Evolutionary conservation across 2,797 vertebrate species (phyloP), one percentile per base, ranked within the genome.

Genomic region (Rhadinocentrus ornatus): DNA sequence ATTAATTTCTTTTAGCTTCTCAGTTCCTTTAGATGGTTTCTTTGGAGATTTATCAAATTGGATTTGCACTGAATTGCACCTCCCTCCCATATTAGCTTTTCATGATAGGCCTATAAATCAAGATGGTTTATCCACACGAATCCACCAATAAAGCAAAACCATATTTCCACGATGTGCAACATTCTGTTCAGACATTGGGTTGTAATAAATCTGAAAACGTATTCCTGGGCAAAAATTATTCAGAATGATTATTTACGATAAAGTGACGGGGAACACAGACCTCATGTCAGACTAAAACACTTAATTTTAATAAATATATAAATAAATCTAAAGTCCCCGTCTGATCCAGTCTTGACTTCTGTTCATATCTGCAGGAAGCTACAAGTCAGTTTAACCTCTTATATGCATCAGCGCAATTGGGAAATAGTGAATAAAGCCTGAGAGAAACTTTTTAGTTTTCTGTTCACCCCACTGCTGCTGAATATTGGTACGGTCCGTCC

Each of bases 401-500:
- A 18, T 11, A 41, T 22, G 37, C 37, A 44, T n/a, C 2, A 54
- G 0, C 9, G 4, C 4, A 0, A 13, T 9, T 2, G 16, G 4
- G 6, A 13, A 34, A 24, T 15, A 12, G 3, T 1, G 34, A 39
- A 15, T 2, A 0, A 44, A 35, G 27, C 13, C 6, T 0, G 3
- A 24, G 31, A 2, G 11, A 39, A 82, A 82, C 56, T 70, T 71
- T 34, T 18, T 46, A 18, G 58, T 71, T 76, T 66, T 32, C 13
- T 32, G 9, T 27, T 15, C 80, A 53, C 88, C 89, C 91, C 83
- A 48, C 4, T 72, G 18, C 59, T 10, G 22, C 6, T 15, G 57
- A 16, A 65, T 41, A 88, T 80, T 93, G 91, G 92, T 92, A 88
- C 8, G 77, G 13, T 81, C 91, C 89, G 71, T 62, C 61, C 69